Base-by-base conservation (phyloP, 2,888 invertebrate species). In the Oscheius sp. region DNA sequence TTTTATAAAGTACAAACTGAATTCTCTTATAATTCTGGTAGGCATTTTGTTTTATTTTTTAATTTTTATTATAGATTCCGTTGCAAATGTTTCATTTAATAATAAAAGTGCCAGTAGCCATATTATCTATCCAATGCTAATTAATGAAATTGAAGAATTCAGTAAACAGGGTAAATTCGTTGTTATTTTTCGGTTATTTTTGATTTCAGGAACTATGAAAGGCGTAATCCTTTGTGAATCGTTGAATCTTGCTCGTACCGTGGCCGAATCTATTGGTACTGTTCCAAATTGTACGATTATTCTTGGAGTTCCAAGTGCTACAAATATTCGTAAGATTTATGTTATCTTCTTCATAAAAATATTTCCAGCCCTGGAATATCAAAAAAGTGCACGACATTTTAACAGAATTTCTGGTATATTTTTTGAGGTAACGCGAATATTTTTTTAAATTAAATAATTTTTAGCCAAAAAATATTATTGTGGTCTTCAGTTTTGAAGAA, bases 21-120 rank as follows among this genome's bases (percentile, higher is more conserved):
- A 23, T 68, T 49, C 25, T 52, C 35, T 18, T 68, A 68, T 27
- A 68, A 68, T 27, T 52, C 21, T 27, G 68, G 68, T 68, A 5
- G 7, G 41, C 27, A 23, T 27, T 6, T 12, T 46, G 2, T 18
- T 3, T 6, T 18, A 9, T 52, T 7, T 1, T 1, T 18, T 12
- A 13, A 3, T 52, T n/a, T 16, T 29, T 27, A 3, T 53, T 49
- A 27, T 23, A 66, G 46, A 43, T 66, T 23, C 66, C 9, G 5
- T 29, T 66, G 27, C 7, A 16, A 63, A 63, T 63, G n/a, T 7
- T 16, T 7, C 63, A 18, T 29, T n/a, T 41, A 63, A 29, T 63
- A 7, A 12, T 16, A 12, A 41, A 21, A 63, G 63, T 46, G 1
- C 43, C 23, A 43, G 35, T 21, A 63, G 63, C 35, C 63, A 63